Base-by-base conservation (phyloP, 2,113 vertebrate genomes). In the Rhynchopsitta pachyrhyncha region DNA sequence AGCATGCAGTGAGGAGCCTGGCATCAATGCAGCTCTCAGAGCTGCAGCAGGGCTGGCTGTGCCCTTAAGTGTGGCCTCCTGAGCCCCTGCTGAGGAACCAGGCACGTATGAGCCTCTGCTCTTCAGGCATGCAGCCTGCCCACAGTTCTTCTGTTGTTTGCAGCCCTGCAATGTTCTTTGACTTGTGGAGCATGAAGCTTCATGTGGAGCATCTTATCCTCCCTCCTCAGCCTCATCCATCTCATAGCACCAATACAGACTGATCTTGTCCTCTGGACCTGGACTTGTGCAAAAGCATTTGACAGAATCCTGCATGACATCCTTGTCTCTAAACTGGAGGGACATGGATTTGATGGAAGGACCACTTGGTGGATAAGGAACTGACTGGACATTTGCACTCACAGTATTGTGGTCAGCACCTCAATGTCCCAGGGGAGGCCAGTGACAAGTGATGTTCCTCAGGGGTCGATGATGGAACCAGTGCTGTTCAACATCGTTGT, bases 1-100 rank as follows among this genome's bases (percentile, higher is more conserved):
- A 25, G 9, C 3, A 2, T 55, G 33, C 0, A 2, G 23, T 1
- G 2, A 17, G 27, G 52, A 4, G 1, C 37, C 3, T 7, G 66
- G 29, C 47, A 59, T 59, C 33, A 35, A 15, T 9, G 55, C 31
- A 12, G 62, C 9, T 11, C 14, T 6, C 0, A 2, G 60, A 13
- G 37, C 15, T 1, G 2, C 3, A 4, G 52, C 44, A 12, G 52
- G 52, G 37, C 44, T 44, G 46, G 37, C 53, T 0, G 4, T 49
- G 29, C 35, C 64, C 73, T 17, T 23, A 42, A 42, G 11, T 0
- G 7, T 47, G 71, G 39, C 46, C 11, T 69, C n/a, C 33, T 1
- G 5, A 33, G 22, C 27, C 68, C 9, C 41, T 1, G 2, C 47
- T 2, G 7, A 29, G 42, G 44, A 50, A 2, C 6, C 9, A 5